A percentile compares a stretch with the other conserved stretches of the same genome.
Evolutionary conservation across 30 jellyfish, hydroid and myxozoan species (phyloP).

Genomic region (Chironex yamaguchii): DNA sequence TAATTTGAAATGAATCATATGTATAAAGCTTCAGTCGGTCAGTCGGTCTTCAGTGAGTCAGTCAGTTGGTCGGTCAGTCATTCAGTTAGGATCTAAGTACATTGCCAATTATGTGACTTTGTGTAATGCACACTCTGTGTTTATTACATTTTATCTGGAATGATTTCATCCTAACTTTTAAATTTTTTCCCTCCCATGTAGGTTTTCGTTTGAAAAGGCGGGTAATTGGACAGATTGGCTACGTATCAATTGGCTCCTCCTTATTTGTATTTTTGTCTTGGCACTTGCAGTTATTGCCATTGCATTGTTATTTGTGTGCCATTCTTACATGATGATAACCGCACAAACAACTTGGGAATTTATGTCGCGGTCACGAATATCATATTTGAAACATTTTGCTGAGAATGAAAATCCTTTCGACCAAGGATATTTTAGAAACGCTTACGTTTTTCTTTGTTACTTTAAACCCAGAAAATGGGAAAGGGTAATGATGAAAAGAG

Average conservation of each 20-base stretch:
- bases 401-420: slow-evolving; percentile 96
- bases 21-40: too few species aligned
- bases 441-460: slow-evolving; percentile 83
- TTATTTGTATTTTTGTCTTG: slow-evolving; percentile 64
- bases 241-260: slow-evolving; percentile 81
- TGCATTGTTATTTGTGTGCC: slow-evolving; percentile 83
- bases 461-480: slow-evolving; percentile 94
- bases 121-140: too few species aligned
- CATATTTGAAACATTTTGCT: slow-evolving; percentile 92
- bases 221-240: slow-evolving; percentile 84
- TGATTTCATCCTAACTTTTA: neutral
- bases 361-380: slow-evolving; percentile 97
- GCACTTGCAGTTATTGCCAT: slow-evolving; percentile 59
- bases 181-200: neutral
- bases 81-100: too few species aligned
- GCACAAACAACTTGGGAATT: slow-evolving; percentile 99
- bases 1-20: too few species aligned
- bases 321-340: slow-evolving; percentile 96
- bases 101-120: too few species aligned
- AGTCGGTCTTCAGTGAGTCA: too few species aligned
- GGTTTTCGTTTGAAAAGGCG: slow-evolving; percentile 75
- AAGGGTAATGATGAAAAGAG: slow-evolving; percentile 45
- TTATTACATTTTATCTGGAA: too few species aligned
- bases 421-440: slow-evolving; percentile 87
- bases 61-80: too few species aligned